Base-by-base conservation (phyloP, 2,888 invertebrate genomes). In the Notocelia uddmanniana region DNA sequence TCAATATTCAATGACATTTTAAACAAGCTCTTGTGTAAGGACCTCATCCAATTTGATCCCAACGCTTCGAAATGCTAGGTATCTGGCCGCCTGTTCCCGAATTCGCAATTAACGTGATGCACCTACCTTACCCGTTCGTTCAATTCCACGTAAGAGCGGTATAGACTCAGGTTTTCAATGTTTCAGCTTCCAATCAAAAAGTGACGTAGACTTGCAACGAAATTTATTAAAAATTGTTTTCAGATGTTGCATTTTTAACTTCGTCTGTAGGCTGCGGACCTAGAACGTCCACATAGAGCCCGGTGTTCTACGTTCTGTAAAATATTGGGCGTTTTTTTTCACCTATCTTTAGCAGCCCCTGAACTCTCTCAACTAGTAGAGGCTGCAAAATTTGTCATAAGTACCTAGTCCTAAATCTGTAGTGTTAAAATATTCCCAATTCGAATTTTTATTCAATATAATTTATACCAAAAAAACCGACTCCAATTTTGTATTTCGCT, bases 201-300 rank as follows among this genome's bases (percentile, higher is more conserved):
- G 52, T 54, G 26, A 54, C 26, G 60, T 52, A 34, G 31, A 54
- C 41, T 54, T 50, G 58, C 45, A 52, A 21, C 31, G 52, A n/a
- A 66, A 59, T 66, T 59, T 71, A 45, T 54, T 66, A 34, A 67
- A 69, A 64, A 71, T 31, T 45, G 71, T 54, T 66, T 54, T 6
- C 57, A 48, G 9, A 23, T 31, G 55, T 45, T 71, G 66, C 59
- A 66, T 66, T 66, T 71, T 71, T 60, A 45, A 63, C 26, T 13
- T 54, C 21, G 15, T 31, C 54, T 37, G 66, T 66, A 54, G 60
- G 34, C 66, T 45, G 57, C 50, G 5, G 52, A 66, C 59, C 23
- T 59, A 31, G 59, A 45, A 60, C 31, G 52, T 52, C 41, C 66
- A 21, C 52, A 50, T 58, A 10, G 45, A 21, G 41, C 19, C 21